Evolutionary conservation across 1,140 invertebrate species (phyloP), one percentile per base, ranked within the genome.

Genomic region (Stegodyphus dumicola): DNA sequence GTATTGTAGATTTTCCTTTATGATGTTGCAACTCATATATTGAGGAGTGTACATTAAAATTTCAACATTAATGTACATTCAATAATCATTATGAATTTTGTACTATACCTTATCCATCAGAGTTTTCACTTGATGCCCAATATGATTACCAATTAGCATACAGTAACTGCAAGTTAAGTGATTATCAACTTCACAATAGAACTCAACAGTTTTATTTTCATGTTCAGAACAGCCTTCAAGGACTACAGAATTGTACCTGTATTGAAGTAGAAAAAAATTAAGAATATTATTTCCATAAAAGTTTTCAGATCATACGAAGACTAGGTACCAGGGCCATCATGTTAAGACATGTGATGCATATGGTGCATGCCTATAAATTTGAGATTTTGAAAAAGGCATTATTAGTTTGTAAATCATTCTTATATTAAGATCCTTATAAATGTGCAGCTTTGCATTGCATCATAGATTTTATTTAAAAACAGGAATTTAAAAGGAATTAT

Each of bases 161-260:
- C 86, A 87, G 17, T 71, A 77, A 60, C 86, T 87, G 49, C 86
- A 87, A 17, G 79, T 79, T 18, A 87, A n/a, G 18, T 77, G 11
- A n/a, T 77, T 15, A 74, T 87, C 86, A 54, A 69, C 17, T 83
- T 87, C 78, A 87, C 86, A 87, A 49, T 77, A 87, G 67, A 87
- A 87, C 77, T 87, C 86, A 13, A 87, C 49, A 48, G 73, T 15
- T 77, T 67, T 76, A 48, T 78, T 81, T 51, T 87, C 75, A 71
- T 87, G 86, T 11, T 73, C 73, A 17, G 74, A 6, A 73, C 86
- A 87, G 6, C 86, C 86, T 71, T 83, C 67, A 49, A 83, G 86
- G 49, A 87, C 75, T 49, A 86, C 49, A 17, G 73, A 69, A 71
- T 75, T 76, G 48, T 86, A 86, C 7, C 85, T 86, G 49, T 18